phyloP scores from a whole-genome alignment of 2,797 vertebrate genomes.

The Lutjanus argentimaculatus region DNA sequence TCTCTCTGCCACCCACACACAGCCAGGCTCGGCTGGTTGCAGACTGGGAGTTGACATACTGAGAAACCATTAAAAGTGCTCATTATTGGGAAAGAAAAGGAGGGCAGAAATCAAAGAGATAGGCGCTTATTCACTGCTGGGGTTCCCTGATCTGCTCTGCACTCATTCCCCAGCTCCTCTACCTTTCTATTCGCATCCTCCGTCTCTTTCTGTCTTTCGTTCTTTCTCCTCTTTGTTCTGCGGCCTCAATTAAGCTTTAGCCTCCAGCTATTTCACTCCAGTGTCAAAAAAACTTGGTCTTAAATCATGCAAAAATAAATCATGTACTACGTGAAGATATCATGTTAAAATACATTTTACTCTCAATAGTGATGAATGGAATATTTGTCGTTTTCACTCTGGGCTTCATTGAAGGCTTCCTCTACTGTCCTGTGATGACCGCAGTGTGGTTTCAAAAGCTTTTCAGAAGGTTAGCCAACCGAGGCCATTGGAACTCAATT shows the following conservation, averaged over 20 bases:
- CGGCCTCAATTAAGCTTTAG: conserved; percentile 50
- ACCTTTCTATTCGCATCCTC: conserved; percentile 40
- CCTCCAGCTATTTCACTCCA: conserved; percentile 3
- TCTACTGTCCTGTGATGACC: neutral
- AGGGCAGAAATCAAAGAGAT: conserved; percentile 78
- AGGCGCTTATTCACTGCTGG: conserved; percentile 58
- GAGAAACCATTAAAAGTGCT: conserved; percentile 84
- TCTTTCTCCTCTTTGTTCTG: conserved; percentile 42
- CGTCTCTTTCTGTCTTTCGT: neutral
- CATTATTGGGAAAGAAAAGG: conserved; percentile 84
- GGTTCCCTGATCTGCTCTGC: conserved; percentile 54
- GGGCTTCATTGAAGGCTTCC: neutral
- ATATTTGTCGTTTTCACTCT: neutral
- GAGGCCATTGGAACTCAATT: too few relatives aligned
- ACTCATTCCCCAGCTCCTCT: conserved; percentile 42
- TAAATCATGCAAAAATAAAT: conserved; percentile 28
- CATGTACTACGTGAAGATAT: conserved; percentile 14
- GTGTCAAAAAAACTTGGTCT: conserved; percentile 32
- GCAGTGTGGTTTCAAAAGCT: too few relatives aligned
- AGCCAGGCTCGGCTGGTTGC: conserved; percentile 52
- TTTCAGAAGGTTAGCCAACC: too few relatives aligned
- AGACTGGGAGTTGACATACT: conserved; percentile 76
- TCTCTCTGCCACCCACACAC: conserved; percentile 63
- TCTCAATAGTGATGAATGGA: conserved; percentile 2
- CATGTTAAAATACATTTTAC: conserved; percentile 19